phyloP scores from a whole-genome alignment of 2,113 vertebrate species.

The Isichthys henryi region DNA sequence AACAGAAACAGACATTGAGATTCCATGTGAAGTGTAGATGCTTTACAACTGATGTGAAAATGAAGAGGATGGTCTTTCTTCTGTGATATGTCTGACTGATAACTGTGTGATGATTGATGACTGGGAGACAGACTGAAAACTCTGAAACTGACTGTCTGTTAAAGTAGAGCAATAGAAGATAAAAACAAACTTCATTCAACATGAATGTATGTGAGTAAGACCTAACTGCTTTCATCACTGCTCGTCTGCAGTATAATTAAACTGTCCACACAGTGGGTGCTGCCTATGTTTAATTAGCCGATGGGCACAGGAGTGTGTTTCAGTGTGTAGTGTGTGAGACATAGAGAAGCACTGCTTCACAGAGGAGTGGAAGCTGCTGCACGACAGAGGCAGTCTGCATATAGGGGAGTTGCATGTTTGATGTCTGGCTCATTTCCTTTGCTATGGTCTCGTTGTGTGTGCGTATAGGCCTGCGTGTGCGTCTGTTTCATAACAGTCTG shows the following conservation, averaged over 20 bases:
- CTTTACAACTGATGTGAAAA: neutral
- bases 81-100: neutral
- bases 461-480: neutral
- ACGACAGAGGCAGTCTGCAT: neutral
- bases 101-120: neutral
- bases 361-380: neutral
- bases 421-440: neutral
- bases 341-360: neutral
- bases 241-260: neutral
- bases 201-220: neutral
- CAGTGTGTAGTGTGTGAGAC: neutral
- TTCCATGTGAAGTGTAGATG: neutral
- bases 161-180: neutral
- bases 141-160: neutral
- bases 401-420: neutral
- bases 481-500: conserved; percentile 31
- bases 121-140: neutral
- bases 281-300: neutral
- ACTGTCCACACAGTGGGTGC: neutral
- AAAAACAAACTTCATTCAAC: neutral
- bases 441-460: neutral
- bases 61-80: neutral
- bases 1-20: neutral
- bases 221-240: neutral
- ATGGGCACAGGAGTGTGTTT: neutral